Evolutionary conservation across 2,113 vertebrate genomes (phyloP).

Genomic region (Motacilla alba): DNA sequence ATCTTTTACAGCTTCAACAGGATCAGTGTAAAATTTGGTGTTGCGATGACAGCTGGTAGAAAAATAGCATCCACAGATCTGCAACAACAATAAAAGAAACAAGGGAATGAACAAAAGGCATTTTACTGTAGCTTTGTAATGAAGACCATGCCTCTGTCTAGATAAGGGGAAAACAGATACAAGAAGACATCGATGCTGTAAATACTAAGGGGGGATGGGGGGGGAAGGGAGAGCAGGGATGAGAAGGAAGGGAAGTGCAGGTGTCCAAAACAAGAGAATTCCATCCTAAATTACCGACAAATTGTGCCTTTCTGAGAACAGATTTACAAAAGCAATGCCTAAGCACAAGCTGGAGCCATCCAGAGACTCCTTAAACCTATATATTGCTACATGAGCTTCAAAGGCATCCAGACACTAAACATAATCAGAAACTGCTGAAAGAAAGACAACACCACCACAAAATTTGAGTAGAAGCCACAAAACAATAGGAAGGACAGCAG

Average conservation of each 20-base stretch:
- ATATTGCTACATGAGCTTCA: not conserved
- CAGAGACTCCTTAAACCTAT: not conserved
- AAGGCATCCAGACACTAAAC: not conserved
- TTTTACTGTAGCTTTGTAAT: not conserved
- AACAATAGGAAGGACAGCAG: not conserved
- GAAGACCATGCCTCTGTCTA: not conserved
- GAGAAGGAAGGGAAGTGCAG: not conserved
- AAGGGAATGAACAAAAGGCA: not conserved
- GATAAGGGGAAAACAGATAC: fast-evolving
- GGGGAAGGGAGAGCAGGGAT: fast-evolving
- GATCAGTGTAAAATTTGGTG: slow-evolving; percentile 85
- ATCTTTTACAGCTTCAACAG: slow-evolving; percentile 91
- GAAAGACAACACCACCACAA: not conserved
- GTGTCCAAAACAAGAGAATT: not conserved
- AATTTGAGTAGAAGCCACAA: not conserved
- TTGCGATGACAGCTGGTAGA: slow-evolving; percentile 78
- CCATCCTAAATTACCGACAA: not conserved
- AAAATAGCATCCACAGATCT: slow-evolving; percentile 82
- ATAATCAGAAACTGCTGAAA: not conserved
- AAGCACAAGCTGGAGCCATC: not conserved
- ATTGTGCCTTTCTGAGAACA: not conserved
- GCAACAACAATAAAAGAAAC: slow-evolving; percentile 8
- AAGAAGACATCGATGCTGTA: not conserved
- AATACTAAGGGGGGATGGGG: not conserved
- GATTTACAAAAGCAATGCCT: not conserved